These are phyloP conservation scores for Phenganax subtilis DNA, from an alignment of 92 coral and sea anemone genomes.

Conservation along the genomic window DNA sequence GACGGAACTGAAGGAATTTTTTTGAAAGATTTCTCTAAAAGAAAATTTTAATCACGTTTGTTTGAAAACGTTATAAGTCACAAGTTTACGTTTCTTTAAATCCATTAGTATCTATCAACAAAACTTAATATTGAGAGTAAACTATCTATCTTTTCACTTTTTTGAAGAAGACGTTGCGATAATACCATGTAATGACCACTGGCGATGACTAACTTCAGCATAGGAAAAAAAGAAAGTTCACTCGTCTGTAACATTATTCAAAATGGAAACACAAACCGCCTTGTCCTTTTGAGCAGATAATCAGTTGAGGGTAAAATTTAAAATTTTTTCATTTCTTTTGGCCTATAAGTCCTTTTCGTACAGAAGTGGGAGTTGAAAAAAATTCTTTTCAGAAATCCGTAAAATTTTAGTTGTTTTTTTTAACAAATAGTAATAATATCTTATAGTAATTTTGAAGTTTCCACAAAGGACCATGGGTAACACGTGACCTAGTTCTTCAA, in stretches of 20 bases:
- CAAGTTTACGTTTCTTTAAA: too few species aligned
- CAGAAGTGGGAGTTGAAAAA: background rate
- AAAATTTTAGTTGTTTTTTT: slow-evolving; percentile 8
- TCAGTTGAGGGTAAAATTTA: background rate
- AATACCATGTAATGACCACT: too few species aligned
- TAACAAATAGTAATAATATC: background rate
- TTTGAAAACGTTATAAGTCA: too few species aligned
- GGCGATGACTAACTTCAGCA: too few species aligned
- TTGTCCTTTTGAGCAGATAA: background rate
- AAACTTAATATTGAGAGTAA: too few species aligned
- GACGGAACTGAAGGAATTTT: background rate
- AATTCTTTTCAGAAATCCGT: slow-evolving; percentile 1
- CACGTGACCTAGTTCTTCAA: slow-evolving; percentile 70
- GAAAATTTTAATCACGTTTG: background rate
- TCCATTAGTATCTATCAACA: too few species aligned
- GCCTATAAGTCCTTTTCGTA: background rate
- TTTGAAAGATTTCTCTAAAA: background rate
- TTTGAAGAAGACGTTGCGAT: too few species aligned
- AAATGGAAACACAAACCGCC: slow-evolving; percentile 10
- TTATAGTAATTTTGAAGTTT: slow-evolving; percentile 18
- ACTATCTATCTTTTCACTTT: too few species aligned
- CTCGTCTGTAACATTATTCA: background rate
- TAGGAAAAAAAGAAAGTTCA: too few species aligned
- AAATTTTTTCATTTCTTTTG: slow-evolving; percentile 9
- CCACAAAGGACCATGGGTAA: slow-evolving; percentile 80